Percentiles rank a stretch among this genome's conserved stretches.
Conservation (phyloP, 2,888 invertebrate genomes). For the Eupithecia exiguata region DNA sequence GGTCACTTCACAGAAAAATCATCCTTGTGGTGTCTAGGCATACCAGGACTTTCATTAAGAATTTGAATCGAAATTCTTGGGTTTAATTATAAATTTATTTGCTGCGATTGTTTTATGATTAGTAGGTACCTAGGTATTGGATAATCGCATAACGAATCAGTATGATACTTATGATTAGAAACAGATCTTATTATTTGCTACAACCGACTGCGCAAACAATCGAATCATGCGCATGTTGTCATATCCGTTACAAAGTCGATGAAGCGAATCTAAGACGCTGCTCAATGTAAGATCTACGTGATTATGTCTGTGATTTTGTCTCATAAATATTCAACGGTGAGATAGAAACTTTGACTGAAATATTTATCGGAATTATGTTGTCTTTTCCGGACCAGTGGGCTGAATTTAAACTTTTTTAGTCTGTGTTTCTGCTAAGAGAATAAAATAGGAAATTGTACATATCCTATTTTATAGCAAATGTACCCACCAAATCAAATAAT, state of each 20-base stretch:
- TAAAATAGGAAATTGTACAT: too few species aligned
- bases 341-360: slow-evolving; percentile 31
- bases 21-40: too few species aligned
- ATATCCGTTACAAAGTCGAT: slow-evolving; percentile 59
- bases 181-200: slow-evolving; percentile 6
- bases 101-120: too few species aligned
- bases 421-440: background rate
- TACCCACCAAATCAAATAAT: too few species aligned
- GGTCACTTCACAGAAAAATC: too few species aligned
- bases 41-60: too few species aligned
- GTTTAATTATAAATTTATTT: too few species aligned
- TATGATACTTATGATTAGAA: slow-evolving; percentile 4
- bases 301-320: slow-evolving; percentile 27
- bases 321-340: slow-evolving; percentile 31
- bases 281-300: slow-evolving; percentile 45
- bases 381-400: slow-evolving; percentile 19
- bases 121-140: too few species aligned
- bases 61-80: too few species aligned
- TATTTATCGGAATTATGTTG: slow-evolving; percentile 20
- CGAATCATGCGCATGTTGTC: slow-evolving; percentile 50
- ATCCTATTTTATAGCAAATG: too few species aligned
- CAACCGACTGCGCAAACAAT: slow-evolving; percentile 22
- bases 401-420: slow-evolving; percentile 7
- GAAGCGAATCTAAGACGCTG: slow-evolving; percentile 57
- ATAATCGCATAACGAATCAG: background rate